Evolutionary conservation across 2,888 invertebrate species (phyloP), one percentile per base, ranked within the genome.

Genomic region (Heliconius aoede): DNA sequence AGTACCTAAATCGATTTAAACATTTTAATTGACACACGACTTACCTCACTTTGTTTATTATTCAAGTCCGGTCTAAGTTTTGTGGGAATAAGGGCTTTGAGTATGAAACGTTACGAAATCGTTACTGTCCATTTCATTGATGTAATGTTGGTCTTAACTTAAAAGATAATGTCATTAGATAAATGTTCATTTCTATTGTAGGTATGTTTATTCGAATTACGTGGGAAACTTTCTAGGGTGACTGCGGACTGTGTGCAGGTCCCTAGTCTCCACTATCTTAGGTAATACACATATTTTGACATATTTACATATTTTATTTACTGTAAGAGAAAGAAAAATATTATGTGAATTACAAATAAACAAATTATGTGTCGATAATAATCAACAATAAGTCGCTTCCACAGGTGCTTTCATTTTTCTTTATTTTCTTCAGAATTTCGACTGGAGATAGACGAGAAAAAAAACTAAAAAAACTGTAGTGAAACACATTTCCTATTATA

Each of bases 151-250:
- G 74, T 68, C 75, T 76, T 73, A 78, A 72, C 64, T 79, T 60
- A 80, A 72, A 61, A 72, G 80, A 77, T 80, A 80, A 79, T 69
- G 46, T 68, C 69, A 77, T 79, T 79, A 79, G 78, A 79, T 80
- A 79, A 79, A 73, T 73, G 72, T 77, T 79, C 71, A 76, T 77
- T 80, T 76, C 76, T 79, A 79, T 80, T 77, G 80, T 74, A 79
- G 21, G 46, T 55, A n/a, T 11, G 55, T 55, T 55, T 79, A 80
- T 82, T 78, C 76, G 73, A 78, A 78, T 73, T 78, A 80, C 82
- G 82, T 83, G 83, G 78, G 82, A 82, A 81, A 83, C 81, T 83
- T 82, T 83, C 82, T 81, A 78, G 71, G 61, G 51, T 46, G 61
- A 18, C 26, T 72, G 21, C 64, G 18, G 76, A 77, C 62, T 74